A percentile compares a stretch with the other conserved stretches of the same genome.
Evolutionary conservation across 92 coral and sea anemone species (phyloP).

Genomic region (Diadumene lineata): DNA sequence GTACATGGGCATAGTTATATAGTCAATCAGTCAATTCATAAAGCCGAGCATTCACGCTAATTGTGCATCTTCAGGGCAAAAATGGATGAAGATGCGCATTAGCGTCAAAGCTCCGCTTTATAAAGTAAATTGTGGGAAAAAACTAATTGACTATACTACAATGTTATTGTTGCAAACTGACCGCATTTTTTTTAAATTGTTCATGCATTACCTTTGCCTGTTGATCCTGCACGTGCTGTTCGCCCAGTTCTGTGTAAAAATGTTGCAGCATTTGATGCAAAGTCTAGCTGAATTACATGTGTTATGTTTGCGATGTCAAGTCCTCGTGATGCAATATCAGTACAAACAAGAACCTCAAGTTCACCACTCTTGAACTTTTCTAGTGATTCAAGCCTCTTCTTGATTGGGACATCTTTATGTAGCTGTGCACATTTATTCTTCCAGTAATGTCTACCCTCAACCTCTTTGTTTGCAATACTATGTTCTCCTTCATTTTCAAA

Average conservation of each 20-base stretch:
- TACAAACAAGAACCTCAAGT: slow-evolving; percentile 71
- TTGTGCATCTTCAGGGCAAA: no score
- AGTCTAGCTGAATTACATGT: slow-evolving; percentile 97
- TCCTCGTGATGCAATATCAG: slow-evolving; percentile 95
- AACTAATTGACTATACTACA: no score
- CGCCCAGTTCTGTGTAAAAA: slow-evolving; percentile 92
- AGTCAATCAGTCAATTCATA: no score
- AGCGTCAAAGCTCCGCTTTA: no score
- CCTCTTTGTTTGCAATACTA: neutral
- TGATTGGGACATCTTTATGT: slow-evolving; percentile 65
- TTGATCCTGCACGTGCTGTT: slow-evolving; percentile 91
- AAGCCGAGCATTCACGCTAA: no score
- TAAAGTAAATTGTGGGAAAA: no score
- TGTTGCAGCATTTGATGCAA: slow-evolving; percentile 81
- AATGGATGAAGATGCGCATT: no score
- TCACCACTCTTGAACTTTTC: slow-evolving; percentile 63
- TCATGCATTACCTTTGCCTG: slow-evolving; percentile 65
- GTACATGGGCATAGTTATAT: no score
- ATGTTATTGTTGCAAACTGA: no score
- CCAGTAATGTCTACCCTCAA: slow-evolving; percentile 51
- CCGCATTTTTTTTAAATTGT: no score
- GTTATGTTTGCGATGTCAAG: slow-evolving; percentile 83
- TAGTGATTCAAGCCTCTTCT: slow-evolving; percentile 58
- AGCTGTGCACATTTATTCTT: slow-evolving; percentile 54
- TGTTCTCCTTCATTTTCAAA: neutral